Evolutionary conservation across 2,113 vertebrate species (phyloP), one percentile per base, ranked within the genome.

Genomic region (Eleginops maclovinus): DNA sequence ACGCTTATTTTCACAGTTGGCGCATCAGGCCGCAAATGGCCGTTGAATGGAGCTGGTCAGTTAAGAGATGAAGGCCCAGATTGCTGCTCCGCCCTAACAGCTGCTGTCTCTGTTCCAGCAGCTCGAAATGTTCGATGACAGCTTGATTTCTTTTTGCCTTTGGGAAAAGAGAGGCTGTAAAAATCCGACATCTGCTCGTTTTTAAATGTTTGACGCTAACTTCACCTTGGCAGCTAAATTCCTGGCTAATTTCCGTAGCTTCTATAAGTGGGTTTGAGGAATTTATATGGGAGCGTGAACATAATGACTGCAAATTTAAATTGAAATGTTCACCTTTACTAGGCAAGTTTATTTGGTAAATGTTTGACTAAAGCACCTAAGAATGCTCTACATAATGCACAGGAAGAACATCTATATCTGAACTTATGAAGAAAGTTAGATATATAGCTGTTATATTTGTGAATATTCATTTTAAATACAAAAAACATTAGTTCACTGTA

Each of bases 1-100:
- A 49, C 10, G 61, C 80, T 80, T 93, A 88, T 91, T 91, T 91
- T 88, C 88, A 87, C 92, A 92, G 90, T 92, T 91, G 91, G 58
- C 64, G 17, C 62, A 75, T 83, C 36, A 60, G 87, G 78, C 75
- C 77, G 89, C 73, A 77, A 76, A 86, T 75, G 91, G 84, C 70
- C 44, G 36, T 26, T 24, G 62, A 82, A 40, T 43, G n/a, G 77
- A 78, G 72, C 60, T 72, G 75, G 84, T 81, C 81, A 69, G 75
- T 78, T 78, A 63, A 49, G 74, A 65, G 89, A 72, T 49, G 31
- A 36, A 36, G 79, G 72, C 66, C 72, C 50, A 19, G 68, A 79
- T 80, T 72, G 75, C 81, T 54, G 44, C 59, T 79, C 68, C 72
- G 36, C 69, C 31, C 72, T 64, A 81, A 77, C 89, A 89, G 87